phyloP scores from a whole-genome alignment of 1,140 invertebrate species.

The Spodoptera litura region DNA sequence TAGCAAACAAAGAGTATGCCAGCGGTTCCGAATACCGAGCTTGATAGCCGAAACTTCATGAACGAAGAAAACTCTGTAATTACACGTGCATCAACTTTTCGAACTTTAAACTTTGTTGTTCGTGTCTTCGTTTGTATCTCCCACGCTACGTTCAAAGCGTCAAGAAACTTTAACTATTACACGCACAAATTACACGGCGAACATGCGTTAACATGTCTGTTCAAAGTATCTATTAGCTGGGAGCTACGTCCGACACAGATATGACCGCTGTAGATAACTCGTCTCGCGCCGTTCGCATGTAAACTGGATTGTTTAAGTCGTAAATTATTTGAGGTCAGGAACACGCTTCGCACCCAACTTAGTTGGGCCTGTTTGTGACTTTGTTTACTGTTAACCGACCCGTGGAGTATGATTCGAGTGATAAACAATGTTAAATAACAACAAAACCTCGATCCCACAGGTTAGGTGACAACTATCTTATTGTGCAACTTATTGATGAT shows the following conservation, averaged over 20 bases:
- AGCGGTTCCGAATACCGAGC: constrained; percentile 26
- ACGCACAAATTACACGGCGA: constrained; percentile 61
- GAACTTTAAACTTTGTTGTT: constrained; percentile 34
- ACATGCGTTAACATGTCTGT: constrained; percentile 64
- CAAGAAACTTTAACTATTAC: constrained; percentile 58
- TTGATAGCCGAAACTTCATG: constrained; percentile 27
- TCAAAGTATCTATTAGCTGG: constrained; percentile 52
- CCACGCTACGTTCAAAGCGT: constrained; percentile 48
- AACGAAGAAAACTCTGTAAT: constrained; percentile 34
- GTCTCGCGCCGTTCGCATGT: constrained; percentile 61
- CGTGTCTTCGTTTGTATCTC: constrained; percentile 45
- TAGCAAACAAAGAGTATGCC: neutral
- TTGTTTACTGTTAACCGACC: constrained; percentile 63
- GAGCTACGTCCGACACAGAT: constrained; percentile 71
- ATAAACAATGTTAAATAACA: constrained; percentile 49
- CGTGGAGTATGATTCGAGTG: constrained; percentile 63
- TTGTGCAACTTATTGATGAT: neutral
- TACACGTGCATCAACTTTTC: constrained; percentile 42
- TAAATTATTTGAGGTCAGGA: constrained; percentile 76
- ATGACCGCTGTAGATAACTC: constrained; percentile 71
- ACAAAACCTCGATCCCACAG: constrained; percentile 36
- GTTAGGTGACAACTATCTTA: constrained; percentile 6
- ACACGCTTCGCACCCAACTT: constrained; percentile 63
- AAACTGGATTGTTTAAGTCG: constrained; percentile 76
- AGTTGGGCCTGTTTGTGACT: constrained; percentile 68